Evolutionary conservation across 2,888 invertebrate genomes (phyloP), one percentile per base, ranked within the genome.

Genomic region (Conchocele bisecta): DNA sequence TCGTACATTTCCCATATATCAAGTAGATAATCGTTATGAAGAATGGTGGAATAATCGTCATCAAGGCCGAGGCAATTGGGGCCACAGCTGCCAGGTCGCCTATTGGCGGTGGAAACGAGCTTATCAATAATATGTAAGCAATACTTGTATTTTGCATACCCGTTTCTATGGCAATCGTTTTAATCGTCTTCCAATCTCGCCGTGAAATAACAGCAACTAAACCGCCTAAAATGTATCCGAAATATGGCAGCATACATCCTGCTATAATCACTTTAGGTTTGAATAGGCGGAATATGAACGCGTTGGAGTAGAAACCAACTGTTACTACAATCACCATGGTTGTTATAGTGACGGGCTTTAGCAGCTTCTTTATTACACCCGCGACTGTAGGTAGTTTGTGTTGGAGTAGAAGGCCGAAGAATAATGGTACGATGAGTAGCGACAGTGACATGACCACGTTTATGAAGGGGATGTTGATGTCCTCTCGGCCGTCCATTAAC

Each of bases 111-210:
- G 94, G 94, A 64, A 98, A 92, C 3, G 96, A 94, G 87, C 96
- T 94, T 64, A 95, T 92, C 60, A 98, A 92, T 82, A 98, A 92
- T 91, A 98, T 96, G 85, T 98, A 97, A 0, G 97, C 94, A 75
- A 98, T 94, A 44, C 97, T 97, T 0, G 97, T 97, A 92, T 98
- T 98, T 92, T 98, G 97, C 58, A 98, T 94, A 56, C 98, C 90
- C 0, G 91, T 91, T 77, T 98, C 98, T 54, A 98, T 95, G 50
- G 96, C 95, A 85, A 98, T 97, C 4, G 98, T 96, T 59, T 87
- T 86, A 3, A 89, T 69, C 4, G 83, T 77, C 37, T 74, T 69
- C 83, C 83, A 85, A 4, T 83, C 81, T 66, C 86, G 88, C 20
- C 86, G 69, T 22, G 67, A 75, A 17, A 88, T 44, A 5, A 83